Evolutionary conservation across 1,140 invertebrate genomes (phyloP).

Genomic region (Temnothorax longispinosus): DNA sequence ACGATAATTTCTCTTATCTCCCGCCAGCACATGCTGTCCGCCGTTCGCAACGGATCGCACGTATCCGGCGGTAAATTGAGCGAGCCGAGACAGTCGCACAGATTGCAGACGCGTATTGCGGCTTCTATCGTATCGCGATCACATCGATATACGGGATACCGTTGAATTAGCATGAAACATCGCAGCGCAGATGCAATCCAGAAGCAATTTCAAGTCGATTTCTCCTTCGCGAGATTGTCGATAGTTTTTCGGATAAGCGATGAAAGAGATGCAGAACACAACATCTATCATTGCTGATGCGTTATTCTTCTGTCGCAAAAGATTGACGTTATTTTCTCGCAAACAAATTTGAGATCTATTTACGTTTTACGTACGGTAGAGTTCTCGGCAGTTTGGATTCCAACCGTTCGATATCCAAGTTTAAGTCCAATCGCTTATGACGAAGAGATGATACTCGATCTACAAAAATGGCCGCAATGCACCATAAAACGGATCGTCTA

Average conservation of each 20-base stretch:
- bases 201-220: not conserved
- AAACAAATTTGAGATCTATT: not conserved
- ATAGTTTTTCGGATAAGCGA: not conserved
- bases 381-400: not conserved
- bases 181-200: not conserved
- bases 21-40: constrained; percentile 69
- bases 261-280: not conserved
- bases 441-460: not conserved
- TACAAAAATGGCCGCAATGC: constrained; percentile 45
- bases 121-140: constrained; percentile 29
- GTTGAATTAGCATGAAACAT: constrained; percentile 29
- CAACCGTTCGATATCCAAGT: not conserved
- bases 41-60: constrained; percentile 57
- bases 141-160: not conserved
- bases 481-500: constrained; percentile 14
- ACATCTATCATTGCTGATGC: not conserved
- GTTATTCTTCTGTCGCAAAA: not conserved
- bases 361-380: not conserved
- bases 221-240: not conserved
- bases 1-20: constrained; percentile 75
- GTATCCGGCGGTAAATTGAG: constrained; percentile 68
- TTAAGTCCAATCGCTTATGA: not conserved
- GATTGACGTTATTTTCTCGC: not conserved
- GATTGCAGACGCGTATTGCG: constrained; percentile 39
- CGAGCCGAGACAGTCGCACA: constrained; percentile 64